Base-by-base conservation (phyloP, 92 coral and sea anemone species). In the Phenganax subtilis region DNA sequence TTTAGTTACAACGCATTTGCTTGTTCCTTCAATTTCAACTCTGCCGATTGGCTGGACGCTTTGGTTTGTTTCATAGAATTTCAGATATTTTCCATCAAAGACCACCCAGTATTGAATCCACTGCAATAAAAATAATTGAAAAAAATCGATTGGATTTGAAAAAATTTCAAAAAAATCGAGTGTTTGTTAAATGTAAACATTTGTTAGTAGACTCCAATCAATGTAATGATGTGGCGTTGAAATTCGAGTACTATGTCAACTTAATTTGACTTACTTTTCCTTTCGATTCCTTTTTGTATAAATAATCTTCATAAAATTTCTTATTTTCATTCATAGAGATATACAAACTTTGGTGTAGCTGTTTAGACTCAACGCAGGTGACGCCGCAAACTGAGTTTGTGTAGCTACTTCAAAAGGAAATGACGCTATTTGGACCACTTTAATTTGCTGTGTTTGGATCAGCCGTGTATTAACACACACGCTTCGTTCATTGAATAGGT, bases 91-190 rank as follows among this genome's bases (percentile, higher is more conserved):
- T 9, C 98, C 98, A 54, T 88, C 86, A 14, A 93, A 86, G 9
- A 91, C 87, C 11, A 87, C 97, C 98, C 98, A 93, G 72, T 91
- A 93, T 10, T 89, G 87, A 57, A 75, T 80, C 98, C 98, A 93
- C 98, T 93, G 81, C 27, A 57, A 81, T 28, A 10, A 52, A 72
- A 72, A 9, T 17, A 27, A 25, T 16, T 56, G 7, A 84, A 57
- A 56, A 54, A 51, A 51, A 7, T 60, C 7, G 15, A 37, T 37
- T 37, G 47, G 47, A 37, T 37, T 37, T 5, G 47, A 37, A 37
- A 37, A 37, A 37, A 37, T 37, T 37, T 37, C 5, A 2, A 37
- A 10, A 20, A 56, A 56, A 47, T 47, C n/a, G 44, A 65, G 1
- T 54, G 67, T 17, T 10, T 7, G 3, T 17, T 44, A 65, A 5